Evolutionary conservation across 2,797 vertebrate species (phyloP).

Genomic region (Chiroxiphia lanceolata): DNA sequence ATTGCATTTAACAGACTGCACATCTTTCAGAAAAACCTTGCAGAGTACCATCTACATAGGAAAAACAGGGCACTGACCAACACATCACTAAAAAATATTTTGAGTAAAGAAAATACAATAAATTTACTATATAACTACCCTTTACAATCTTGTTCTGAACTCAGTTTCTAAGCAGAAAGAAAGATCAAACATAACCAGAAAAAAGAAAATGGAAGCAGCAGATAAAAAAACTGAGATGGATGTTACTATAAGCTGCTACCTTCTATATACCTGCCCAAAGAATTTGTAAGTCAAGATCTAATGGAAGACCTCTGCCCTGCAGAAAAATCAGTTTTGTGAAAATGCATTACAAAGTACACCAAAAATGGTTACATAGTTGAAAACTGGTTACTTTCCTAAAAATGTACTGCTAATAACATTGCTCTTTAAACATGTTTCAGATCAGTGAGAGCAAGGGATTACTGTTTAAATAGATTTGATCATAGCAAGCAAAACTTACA

Average conservation of each 20-base stretch:
- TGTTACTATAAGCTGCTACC: not conserved
- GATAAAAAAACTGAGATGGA: not conserved
- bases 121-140: not conserved
- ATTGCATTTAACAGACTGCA: not conserved
- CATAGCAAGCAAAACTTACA: conserved; percentile 81
- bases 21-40: not conserved
- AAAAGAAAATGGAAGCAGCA: not conserved
- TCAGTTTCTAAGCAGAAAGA: not conserved
- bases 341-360: not conserved
- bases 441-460: not conserved
- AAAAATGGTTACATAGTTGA: not conserved
- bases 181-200: not conserved
- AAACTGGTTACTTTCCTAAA: not conserved
- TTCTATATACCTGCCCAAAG: not conserved
- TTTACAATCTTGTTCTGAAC: not conserved
- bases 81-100: not conserved
- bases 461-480: not conserved
- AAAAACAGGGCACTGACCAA: not conserved
- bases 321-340: not conserved
- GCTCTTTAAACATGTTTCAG: not conserved
- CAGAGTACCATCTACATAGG: not conserved
- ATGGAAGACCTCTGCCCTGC: not conserved
- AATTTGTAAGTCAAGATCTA: not conserved
- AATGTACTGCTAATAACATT: not conserved
- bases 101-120: not conserved